Evolutionary conservation across 2,797 vertebrate genomes (phyloP).

Genomic region (Lophura swinhoii): DNA sequence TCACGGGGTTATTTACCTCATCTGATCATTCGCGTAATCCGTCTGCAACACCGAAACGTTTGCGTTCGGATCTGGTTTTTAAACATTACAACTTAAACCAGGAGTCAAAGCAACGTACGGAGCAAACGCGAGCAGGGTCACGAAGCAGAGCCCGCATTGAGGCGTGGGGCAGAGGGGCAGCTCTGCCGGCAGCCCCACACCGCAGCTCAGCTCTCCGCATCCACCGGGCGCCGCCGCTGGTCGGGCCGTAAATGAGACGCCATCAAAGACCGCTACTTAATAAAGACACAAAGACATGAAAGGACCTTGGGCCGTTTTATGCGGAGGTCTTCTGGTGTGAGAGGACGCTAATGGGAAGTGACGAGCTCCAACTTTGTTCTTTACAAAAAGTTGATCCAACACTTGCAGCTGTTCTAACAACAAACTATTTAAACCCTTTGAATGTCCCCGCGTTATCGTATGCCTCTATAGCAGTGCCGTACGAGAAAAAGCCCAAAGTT

Average conservation of each 20-base stretch:
- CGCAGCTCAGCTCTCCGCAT: not conserved
- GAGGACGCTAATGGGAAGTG: conserved; percentile 18
- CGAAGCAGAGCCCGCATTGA: not conserved
- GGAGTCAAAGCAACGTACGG: conserved; percentile 30
- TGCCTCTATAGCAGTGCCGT: rapidly evolving
- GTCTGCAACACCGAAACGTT: conserved; percentile 17
- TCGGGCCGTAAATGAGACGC: not conserved
- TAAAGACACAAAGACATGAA: conserved; percentile 18
- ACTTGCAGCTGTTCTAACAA: not conserved
- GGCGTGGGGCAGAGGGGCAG: not conserved
- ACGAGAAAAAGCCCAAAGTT: not conserved
- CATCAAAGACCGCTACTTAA: conserved; percentile 46
- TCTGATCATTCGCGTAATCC: conserved; percentile 52
- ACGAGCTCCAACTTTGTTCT: not conserved
- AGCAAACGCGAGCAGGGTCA: conserved; percentile 29
- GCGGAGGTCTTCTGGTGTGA: conserved; percentile 12
- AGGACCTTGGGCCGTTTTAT: not conserved
- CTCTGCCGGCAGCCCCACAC: too few relatives aligned
- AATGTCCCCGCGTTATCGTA: not conserved
- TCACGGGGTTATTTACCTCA: conserved; percentile 71
- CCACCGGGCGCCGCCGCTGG: not conserved
- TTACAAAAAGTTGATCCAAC: not conserved
- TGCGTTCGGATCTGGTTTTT: not conserved
- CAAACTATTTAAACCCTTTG: not conserved
- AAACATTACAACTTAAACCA: conserved; percentile 25